A percentile compares a stretch with the other conserved stretches of the same genome.
These are phyloP conservation scores for Drosophila equinoxialis DNA, from an alignment of 1,140 invertebrate species.

Conservation along the genomic window DNA sequence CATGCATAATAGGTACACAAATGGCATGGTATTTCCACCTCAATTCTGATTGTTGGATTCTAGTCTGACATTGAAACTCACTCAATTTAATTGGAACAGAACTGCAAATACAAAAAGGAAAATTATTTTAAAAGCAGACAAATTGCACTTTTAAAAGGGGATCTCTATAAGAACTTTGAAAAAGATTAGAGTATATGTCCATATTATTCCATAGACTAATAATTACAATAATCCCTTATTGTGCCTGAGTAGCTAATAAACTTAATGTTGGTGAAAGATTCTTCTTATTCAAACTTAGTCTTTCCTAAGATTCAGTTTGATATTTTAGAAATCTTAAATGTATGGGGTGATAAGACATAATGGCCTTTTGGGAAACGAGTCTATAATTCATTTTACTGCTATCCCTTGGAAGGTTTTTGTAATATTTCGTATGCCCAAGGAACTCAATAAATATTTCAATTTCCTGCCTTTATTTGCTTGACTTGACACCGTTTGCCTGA, in stretches of 20 bases:
- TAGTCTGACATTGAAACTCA: conserved; percentile 3
- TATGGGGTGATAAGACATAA: too few species aligned
- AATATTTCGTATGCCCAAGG: conserved; percentile 15
- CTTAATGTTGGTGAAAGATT: too few species aligned
- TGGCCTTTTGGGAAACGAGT: background rate
- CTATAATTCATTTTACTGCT: conserved; percentile 10
- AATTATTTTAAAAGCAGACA: background rate
- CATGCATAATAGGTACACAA: background rate
- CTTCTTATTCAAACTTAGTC: too few species aligned
- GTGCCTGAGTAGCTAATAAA: too few species aligned
- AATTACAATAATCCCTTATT: too few species aligned
- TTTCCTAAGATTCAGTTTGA: too few species aligned
- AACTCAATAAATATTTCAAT: conserved; percentile 69
- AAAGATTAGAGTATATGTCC: too few species aligned
- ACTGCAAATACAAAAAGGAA: background rate
- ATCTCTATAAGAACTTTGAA: too few species aligned
- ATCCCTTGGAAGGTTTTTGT: background rate
- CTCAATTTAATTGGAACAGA: conserved; percentile 5
- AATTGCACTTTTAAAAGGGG: background rate
- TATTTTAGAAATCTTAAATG: too few species aligned
- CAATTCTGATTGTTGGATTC: background rate
- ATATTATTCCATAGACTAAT: too few species aligned
- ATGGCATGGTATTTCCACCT: background rate
- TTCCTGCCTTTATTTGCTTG: conserved; percentile 71
- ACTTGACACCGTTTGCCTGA: conserved; percentile 61